Conservation (phyloP, 2,797 vertebrate species). For the Coccyzus lansbergi region DNA sequence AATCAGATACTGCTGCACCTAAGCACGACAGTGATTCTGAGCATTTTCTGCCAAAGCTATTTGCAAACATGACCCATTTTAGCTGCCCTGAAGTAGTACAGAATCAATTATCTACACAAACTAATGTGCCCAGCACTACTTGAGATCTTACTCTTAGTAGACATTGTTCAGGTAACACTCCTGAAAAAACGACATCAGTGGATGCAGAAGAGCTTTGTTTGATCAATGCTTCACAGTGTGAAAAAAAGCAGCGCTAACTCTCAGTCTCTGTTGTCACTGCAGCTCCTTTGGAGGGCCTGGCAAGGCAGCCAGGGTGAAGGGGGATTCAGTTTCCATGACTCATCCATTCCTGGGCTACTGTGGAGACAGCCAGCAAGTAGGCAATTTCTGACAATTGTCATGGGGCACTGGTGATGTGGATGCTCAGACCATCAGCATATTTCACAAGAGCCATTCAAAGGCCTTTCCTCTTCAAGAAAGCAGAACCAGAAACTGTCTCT, state of each 20-base stretch:
- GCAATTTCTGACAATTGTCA: conserved; percentile 50
- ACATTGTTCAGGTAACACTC: neutral
- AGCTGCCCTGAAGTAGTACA: neutral
- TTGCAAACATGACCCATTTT: neutral
- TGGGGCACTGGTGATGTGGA: neutral
- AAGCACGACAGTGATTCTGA: neutral
- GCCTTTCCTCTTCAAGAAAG: neutral
- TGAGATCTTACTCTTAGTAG: neutral
- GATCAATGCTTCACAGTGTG: neutral
- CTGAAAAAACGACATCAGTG: neutral
- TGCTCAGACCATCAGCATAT: conserved; percentile 47
- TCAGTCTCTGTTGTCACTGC: neutral
- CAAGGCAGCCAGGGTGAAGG: neutral
- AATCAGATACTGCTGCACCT: neutral
- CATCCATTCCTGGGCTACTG: conserved; percentile 16
- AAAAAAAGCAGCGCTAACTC: neutral
- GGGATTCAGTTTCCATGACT: conserved; percentile 32
- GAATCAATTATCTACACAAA: neutral
- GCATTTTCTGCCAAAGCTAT: neutral
- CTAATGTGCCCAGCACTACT: neutral
- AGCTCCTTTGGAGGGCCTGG: neutral
- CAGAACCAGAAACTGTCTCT: neutral
- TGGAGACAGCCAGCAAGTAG: neutral
- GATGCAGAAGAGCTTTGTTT: neutral
- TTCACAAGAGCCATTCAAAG: conserved; percentile 27